Base-by-base conservation (phyloP, 2,797 vertebrate genomes). In the Percopsis omiscomaycus region DNA sequence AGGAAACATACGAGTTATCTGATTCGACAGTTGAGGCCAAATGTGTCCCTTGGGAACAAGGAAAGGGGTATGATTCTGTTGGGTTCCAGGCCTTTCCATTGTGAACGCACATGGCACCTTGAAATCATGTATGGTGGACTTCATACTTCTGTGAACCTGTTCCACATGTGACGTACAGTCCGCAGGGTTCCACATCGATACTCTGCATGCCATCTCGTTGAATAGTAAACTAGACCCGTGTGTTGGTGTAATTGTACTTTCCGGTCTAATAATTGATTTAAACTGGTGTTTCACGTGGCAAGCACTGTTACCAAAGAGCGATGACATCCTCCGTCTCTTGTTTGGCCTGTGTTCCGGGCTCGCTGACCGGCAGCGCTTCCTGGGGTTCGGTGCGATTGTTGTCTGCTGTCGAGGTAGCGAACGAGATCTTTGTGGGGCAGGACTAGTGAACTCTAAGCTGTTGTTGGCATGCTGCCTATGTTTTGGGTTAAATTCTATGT, bases 301-400 rank as follows among this genome's bases (percentile, higher is more conserved):
- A 58, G 47, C 3, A 12, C 42, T 54, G 60, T 9, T 55, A 9
- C 28, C 28, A 63, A 9, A 47, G 4, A 55, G 52, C 2, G 0
- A 27, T 0, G 12, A 11, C 2, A 56, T 81, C 71, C 75, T 89
- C 50, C 32, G 88, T 73, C 68, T 86, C 78, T 92, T 93, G 1
- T 59, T 80, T 2, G 14, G 27, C 32, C 57, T 71, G 37, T 45
- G 61, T 22, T 84, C 74, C 0, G 75, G 75, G 59, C 85, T 89
- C 52, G 74, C 84, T 6, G 86, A 82, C 53, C 81, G 65, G 51
- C 79, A 68, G 29, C 89, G 90, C 57, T 93, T 94, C 69, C 61
- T 89, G 16, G 54, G 42, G 71, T 90, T 91, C 37, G 15, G 32
- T 10, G 14, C 0, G 0, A 28, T 61, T 0, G 28, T 4, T 22